Evolutionary conservation across 1,140 invertebrate species (phyloP), one percentile per base, ranked within the genome.

Genomic region (Caenorhabditis briggsae): DNA sequence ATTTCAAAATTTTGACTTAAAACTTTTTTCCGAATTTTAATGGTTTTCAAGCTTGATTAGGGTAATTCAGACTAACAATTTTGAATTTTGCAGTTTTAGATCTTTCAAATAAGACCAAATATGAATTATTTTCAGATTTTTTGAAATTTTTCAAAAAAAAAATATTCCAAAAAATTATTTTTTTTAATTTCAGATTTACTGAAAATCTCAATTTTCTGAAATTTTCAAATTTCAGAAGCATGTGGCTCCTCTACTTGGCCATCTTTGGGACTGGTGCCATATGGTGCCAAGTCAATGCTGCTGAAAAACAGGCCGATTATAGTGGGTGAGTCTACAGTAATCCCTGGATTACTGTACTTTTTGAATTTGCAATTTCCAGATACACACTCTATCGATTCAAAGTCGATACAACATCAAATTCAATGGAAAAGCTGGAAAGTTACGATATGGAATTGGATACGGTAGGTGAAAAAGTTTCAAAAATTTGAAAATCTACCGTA

Each of bases 351-450:
- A 58, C 12, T 6, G n/a, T n/a, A 58, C 1, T 18, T 58, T 18
- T n/a, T 25, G 7, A 2, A 8, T 9, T n/a, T 61, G 2, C 25
- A 9, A 8, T 25, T n/a, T 5, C 23, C 18, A 78, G 70, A 2
- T 78, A 78, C 46, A 25, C 70, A 9, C 70, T 78, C 9, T 46
- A 78, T 7, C 70, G 70, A 6, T 78, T 78, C 14, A n/a, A 53
- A 78, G 70, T 78, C 1, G 70, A 78, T 46, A 78, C 70, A 0
- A 8, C 70, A 25, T 78, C 70, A 11, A 53, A 78, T n/a, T 53
- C 70, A 1, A 78, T 78, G 70, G 70, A 78, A 53, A 78, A 78
- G 41, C n/a, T 78, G n/a, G 70, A 78, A n/a, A 53, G 70, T 23
- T 78, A 78, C n/a, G 70, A 78, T 78, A 78, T 78, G 70, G 46